phyloP scores from a whole-genome alignment of 37 sponge, comb jelly and placozoan species.

The Diacarnus erythraeanus region DNA sequence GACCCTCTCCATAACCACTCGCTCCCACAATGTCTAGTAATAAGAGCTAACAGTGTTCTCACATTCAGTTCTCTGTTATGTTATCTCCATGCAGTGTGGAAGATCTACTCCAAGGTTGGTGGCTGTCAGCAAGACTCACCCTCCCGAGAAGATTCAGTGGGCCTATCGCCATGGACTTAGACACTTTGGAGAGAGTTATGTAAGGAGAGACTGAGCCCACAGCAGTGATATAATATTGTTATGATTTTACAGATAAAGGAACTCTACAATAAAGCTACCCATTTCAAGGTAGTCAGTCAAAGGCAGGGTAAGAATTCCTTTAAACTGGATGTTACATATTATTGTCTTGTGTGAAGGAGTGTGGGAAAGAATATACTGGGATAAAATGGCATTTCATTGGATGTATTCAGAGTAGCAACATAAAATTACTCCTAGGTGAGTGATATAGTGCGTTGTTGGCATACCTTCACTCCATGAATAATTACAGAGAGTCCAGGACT shows the following conservation, averaged over 20 bases:
- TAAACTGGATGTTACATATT: neutral
- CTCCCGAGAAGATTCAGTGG: constrained; percentile 23
- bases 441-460: too few relatives aligned
- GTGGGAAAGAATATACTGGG: constrained; percentile 2
- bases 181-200: constrained; percentile 81
- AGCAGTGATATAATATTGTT: neutral
- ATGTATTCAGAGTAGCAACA: constrained; percentile 57
- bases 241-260: constrained; percentile 39
- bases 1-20: too few relatives aligned
- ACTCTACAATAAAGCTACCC: constrained; percentile 32
- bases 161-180: constrained; percentile 55
- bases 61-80: neutral
- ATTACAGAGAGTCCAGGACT: constrained; percentile 23
- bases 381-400: constrained; percentile 77
- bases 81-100: constrained; percentile 5
- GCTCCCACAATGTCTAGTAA: too few relatives aligned
- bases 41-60: too few relatives aligned
- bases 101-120: constrained; percentile 41
- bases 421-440: constrained; percentile 41
- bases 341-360: neutral
- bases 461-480: neutral
- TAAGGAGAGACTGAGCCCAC: constrained; percentile 1
- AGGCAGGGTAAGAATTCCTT: neutral
- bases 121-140: constrained; percentile 69
- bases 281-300: constrained; percentile 14